phyloP scores from a whole-genome alignment of 2,888 invertebrate species.

The Agrochola litura region DNA sequence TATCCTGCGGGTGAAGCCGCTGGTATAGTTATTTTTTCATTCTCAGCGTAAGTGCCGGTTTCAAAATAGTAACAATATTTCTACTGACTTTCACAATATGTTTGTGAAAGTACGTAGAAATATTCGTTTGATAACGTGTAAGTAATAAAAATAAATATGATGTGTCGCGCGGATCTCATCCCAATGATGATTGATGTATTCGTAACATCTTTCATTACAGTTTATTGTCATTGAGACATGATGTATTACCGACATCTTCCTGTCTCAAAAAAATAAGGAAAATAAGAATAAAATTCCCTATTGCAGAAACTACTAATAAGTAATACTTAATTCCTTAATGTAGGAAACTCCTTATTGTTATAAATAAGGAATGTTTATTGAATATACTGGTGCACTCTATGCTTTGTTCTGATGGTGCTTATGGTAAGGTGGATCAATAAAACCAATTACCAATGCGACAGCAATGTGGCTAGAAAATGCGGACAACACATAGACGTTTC shows the following conservation, averaged over 20 bases:
- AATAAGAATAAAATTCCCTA: neutral
- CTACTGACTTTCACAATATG: too few relatives aligned
- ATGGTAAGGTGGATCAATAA: slow-evolving; percentile 41
- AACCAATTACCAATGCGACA: slow-evolving; percentile 48
- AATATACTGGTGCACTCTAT: slow-evolving; percentile 25
- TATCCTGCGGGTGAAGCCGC: too few relatives aligned
- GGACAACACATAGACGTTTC: slow-evolving; percentile 37
- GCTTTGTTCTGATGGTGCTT: slow-evolving; percentile 5
- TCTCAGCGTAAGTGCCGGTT: neutral
- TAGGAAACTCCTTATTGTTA: slow-evolving; percentile 11
- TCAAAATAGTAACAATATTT: slow-evolving; percentile 2
- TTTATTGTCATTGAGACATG: slow-evolving; percentile 17
- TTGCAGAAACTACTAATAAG: slow-evolving; percentile 1
- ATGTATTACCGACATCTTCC: neutral
- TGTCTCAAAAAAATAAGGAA: neutral
- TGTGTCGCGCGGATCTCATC: slow-evolving; percentile 7
- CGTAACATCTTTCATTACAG: slow-evolving; percentile 25
- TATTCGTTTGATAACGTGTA: slow-evolving; percentile 9
- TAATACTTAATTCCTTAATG: neutral
- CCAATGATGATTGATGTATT: slow-evolving; percentile 47
- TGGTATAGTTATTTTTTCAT: too few relatives aligned
- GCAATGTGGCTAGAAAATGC: slow-evolving; percentile 33
- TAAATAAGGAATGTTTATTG: slow-evolving; percentile 12
- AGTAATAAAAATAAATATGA: slow-evolving; percentile 36
- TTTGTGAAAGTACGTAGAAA: too few relatives aligned